Percentiles rank a stretch among this genome's conserved stretches.
These are phyloP conservation scores for Thinocorus orbignyianus DNA, from an alignment of 2,113 vertebrate genomes.

Conservation along the genomic window DNA sequence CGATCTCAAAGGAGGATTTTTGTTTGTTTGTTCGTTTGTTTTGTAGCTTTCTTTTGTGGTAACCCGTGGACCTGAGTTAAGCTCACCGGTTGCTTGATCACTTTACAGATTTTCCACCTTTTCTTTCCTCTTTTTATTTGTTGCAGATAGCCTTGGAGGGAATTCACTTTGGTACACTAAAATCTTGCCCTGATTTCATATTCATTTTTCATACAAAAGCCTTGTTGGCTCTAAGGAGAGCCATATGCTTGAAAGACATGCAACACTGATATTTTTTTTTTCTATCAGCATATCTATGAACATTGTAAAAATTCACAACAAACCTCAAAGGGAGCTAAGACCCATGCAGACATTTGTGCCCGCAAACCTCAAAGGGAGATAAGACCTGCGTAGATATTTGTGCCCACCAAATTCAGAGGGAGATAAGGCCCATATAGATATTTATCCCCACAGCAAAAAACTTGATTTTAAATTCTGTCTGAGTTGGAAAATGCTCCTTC, in stretches of 20 bases:
- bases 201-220: slow-evolving; percentile 66
- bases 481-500: neutral
- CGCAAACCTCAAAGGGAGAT: neutral
- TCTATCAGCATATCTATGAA: slow-evolving; percentile 30
- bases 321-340: neutral
- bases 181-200: slow-evolving; percentile 56
- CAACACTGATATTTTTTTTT: slow-evolving; percentile 41
- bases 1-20: slow-evolving; percentile 34
- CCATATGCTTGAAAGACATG: slow-evolving; percentile 63
- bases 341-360: too few relatives aligned
- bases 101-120: neutral
- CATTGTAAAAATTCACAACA: slow-evolving; percentile 28
- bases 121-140: neutral
- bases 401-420: neutral
- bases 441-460: neutral
- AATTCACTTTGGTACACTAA: slow-evolving; percentile 7
- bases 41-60: slow-evolving; percentile 34
- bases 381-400: neutral
- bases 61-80: neutral
- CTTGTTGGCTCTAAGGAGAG: slow-evolving; percentile 59
- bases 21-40: slow-evolving; percentile 53
- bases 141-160: neutral
- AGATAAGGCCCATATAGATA: neutral
- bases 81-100: neutral
- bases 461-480: neutral